A percentile compares a stretch with the other conserved stretches of the same genome.
Evolutionary conservation across 2,797 vertebrate species (phyloP).

Genomic region (Phrynocephalus guinanensis): DNA sequence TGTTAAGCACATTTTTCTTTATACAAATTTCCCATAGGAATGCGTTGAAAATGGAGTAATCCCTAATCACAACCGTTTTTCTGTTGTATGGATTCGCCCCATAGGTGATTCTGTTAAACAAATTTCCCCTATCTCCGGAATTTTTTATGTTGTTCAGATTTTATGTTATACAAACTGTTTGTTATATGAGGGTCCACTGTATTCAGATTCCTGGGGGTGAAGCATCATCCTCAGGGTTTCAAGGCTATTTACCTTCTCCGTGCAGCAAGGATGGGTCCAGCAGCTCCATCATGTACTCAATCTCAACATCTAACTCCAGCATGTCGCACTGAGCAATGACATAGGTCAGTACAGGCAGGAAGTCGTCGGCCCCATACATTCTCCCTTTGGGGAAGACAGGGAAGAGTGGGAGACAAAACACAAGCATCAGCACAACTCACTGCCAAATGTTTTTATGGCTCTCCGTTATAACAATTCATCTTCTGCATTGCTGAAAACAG

Average conservation of each 20-base stretch:
- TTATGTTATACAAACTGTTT: too few species aligned
- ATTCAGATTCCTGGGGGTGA: background rate
- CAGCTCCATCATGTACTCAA: constrained; percentile 98
- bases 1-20: too few species aligned
- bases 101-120: too few species aligned
- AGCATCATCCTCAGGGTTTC: background rate
- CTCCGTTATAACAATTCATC: background rate
- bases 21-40: too few species aligned
- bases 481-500: background rate
- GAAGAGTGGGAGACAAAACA: constrained; percentile 23
- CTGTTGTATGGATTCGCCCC: too few species aligned
- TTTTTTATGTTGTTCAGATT: too few species aligned
- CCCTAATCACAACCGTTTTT: too few species aligned
- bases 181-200: too few species aligned
- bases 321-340: constrained; percentile 95
- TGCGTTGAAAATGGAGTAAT: too few species aligned
- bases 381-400: constrained; percentile 78
- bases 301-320: constrained; percentile 92
- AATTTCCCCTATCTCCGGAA: too few species aligned
- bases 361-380: constrained; percentile 97
- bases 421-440: constrained; percentile 25
- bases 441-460: background rate
- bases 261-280: constrained; percentile 92
- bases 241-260: constrained; percentile 88
- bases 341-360: constrained; percentile 94